Evolutionary conservation across 2,888 invertebrate genomes (phyloP), one percentile per base, ranked within the genome.

Genomic region (Trachelus troglodyta): DNA sequence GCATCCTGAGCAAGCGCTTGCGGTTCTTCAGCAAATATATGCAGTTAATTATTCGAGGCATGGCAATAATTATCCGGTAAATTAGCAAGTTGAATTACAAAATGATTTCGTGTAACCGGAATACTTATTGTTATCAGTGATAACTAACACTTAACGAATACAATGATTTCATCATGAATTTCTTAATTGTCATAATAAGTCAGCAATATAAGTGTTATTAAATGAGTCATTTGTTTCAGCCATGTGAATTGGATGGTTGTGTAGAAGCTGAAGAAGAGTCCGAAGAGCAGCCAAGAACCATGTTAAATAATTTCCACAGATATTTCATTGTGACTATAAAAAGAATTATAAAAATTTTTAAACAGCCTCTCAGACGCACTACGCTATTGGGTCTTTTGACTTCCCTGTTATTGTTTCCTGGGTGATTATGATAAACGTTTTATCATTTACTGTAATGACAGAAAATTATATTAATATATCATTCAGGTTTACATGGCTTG

Each of bases 1-100:
- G 78, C 88, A 89, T 69, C 85, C 87, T 35, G 87, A 87, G 40
- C 85, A 91, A 78, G 92, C 93, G 2, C 76, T 91, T 3, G 79
- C 87, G 31, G 87, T 92, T 6, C 81, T 93, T 4, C 92, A 91
- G 81, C 91, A 92, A 80, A 92, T 92, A 35, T 93, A 91, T 82
- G 92, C 93, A 23, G 91, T 93, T 74, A 93, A 93, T 83, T 91
- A 89, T 82, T 92, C 92, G 3, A 90, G 87, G 81, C 92, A 92
- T 81, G 89, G 89, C 33, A 91, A 92, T 76, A 89, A 90, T 74
- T 92, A 90, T 82, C 85, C 89, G 77, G 92, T 92, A 86, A 23
- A 76, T 79, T n/a, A 56, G 23, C 56, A 56, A 56, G 56, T 56
- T 56, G 23, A 9, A 56, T 56, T 23, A 23, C 23, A 40, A 40